These are phyloP conservation scores for Heterodera schachtii DNA, from an alignment of 1,140 invertebrate genomes.

Conservation along the genomic window DNA sequence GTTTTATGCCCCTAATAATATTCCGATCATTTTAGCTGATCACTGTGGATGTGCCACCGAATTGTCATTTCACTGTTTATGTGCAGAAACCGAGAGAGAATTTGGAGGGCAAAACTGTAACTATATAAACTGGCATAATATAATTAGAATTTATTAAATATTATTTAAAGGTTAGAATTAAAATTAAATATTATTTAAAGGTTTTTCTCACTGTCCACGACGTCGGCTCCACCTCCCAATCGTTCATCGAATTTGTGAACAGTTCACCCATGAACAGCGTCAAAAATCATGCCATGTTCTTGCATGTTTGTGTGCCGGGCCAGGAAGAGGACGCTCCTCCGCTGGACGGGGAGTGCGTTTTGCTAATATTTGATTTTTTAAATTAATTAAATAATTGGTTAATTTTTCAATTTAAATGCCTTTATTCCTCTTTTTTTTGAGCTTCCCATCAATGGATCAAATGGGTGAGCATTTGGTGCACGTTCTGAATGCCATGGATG, in stretches of 20 bases:
- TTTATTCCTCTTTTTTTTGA: not conserved
- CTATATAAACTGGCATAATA: not conserved
- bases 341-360: not conserved
- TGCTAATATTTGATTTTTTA: not conserved
- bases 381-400: not conserved
- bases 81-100: not conserved
- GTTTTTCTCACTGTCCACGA: constrained; percentile 21
- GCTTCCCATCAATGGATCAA: constrained; percentile 21
- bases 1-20: no score
- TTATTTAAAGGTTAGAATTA: no score
- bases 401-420: no score
- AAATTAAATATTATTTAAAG: not conserved
- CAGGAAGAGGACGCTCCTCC: constrained; percentile 7
- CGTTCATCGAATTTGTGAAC: constrained; percentile 18
- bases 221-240: not conserved
- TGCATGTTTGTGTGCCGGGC: constrained; percentile 25
- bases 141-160: not conserved
- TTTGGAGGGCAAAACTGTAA: constrained; percentile 10
- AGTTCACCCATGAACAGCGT: constrained; percentile 2
- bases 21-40: not conserved
- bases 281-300: not conserved
- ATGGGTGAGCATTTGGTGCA: constrained; percentile 8
- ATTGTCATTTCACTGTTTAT: constrained; percentile 18
- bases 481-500: constrained; percentile 14
- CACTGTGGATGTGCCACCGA: not conserved